These are phyloP conservation scores for Scopus umbretta DNA, from an alignment of 2,113 vertebrate genomes.

Conservation along the genomic window DNA sequence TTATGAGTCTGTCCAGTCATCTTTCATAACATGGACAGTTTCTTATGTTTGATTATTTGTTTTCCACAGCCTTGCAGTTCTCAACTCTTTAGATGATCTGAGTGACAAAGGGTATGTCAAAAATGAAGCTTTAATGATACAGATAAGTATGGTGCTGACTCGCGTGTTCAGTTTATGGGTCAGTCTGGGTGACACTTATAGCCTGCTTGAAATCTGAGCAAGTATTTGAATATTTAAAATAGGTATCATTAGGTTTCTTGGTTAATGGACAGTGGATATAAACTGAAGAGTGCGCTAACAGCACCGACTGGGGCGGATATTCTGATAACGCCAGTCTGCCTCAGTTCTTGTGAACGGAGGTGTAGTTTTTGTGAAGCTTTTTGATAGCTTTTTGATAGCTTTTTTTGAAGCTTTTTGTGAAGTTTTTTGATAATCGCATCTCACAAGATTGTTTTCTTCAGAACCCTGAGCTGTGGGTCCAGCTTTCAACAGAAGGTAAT, in stretches of 20 bases:
- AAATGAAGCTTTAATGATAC: background rate
- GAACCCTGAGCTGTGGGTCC: background rate
- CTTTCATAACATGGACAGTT: background rate
- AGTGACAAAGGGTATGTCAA: background rate
- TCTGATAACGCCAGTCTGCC: rapidly evolving
- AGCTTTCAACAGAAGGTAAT: background rate
- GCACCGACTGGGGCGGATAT: background rate
- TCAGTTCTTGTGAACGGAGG: background rate
- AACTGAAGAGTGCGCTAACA: background rate
- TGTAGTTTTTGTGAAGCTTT: background rate
- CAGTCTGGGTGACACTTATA: background rate
- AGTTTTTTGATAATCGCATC: too few species aligned
- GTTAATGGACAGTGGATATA: background rate
- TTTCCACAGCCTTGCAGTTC: background rate
- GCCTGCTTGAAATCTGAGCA: background rate
- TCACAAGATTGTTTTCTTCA: background rate
- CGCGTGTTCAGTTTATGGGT: background rate
- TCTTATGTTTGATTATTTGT: background rate
- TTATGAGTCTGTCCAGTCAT: background rate
- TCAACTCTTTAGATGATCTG: background rate
- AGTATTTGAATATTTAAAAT: background rate
- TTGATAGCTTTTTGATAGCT: too few species aligned
- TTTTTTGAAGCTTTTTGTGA: too few species aligned
- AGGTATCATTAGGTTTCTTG: background rate
- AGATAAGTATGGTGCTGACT: background rate